Evolutionary conservation across 2,888 invertebrate species (phyloP).

Genomic region (Apocheima hispidaria): DNA sequence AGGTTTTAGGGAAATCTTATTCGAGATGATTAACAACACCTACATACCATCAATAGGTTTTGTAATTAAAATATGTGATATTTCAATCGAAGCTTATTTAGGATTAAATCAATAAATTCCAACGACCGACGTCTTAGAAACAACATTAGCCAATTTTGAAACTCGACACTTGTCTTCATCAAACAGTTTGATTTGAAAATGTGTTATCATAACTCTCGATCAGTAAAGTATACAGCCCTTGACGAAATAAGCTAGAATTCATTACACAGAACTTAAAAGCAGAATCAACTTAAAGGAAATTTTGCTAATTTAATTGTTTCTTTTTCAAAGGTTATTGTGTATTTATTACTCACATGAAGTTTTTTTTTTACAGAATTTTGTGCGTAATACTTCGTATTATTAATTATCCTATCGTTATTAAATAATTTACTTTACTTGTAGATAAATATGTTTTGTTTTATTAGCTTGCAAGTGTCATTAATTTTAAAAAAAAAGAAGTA

Average conservation of each 20-base stretch:
- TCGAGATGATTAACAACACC: slow-evolving; percentile 1
- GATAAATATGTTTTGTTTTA: no score
- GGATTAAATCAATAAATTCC: background rate
- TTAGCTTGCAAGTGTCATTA: no score
- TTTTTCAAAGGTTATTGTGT: no score
- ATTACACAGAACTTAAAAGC: background rate
- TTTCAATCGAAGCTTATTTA: background rate
- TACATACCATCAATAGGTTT: background rate
- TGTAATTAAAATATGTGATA: background rate
- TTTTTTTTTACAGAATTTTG: background rate
- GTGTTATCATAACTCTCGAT: background rate
- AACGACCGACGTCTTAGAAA: background rate
- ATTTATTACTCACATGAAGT: background rate
- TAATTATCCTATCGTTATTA: no score
- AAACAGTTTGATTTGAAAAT: background rate
- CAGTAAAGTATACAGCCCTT: background rate
- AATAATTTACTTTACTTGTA: no score
- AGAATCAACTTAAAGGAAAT: no score
- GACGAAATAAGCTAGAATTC: background rate
- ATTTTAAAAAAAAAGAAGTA: no score
- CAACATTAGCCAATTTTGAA: background rate
- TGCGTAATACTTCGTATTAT: no score
- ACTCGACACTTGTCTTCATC: background rate
- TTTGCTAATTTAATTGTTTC: no score
- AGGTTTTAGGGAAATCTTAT: slow-evolving; percentile 3